A percentile compares a stretch with the other conserved stretches of the same genome.
Evolutionary conservation across 2,888 invertebrate species (phyloP).

Genomic region (Troides helena): DNA sequence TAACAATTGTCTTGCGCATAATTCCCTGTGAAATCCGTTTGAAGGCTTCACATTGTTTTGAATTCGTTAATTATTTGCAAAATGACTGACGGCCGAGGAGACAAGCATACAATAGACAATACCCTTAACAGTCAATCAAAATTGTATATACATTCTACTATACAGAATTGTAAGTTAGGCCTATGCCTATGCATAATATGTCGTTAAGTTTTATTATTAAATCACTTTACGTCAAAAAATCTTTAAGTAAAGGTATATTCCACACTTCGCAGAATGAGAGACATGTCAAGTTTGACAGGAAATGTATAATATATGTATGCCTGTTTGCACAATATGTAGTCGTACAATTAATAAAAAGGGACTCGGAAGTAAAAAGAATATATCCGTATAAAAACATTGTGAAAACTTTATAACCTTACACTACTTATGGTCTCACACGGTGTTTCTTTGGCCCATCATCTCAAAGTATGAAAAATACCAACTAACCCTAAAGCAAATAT

Average conservation of each 20-base stretch:
- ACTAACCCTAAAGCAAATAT: no score
- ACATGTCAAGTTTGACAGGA: background rate
- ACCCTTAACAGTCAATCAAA: conserved; percentile 18
- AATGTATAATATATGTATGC: background rate
- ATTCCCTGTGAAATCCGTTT: conserved; percentile 47
- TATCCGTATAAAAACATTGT: no score
- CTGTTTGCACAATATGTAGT: no score
- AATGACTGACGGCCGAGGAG: conserved; percentile 39
- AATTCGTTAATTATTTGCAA: conserved; percentile 42
- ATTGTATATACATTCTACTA: conserved; percentile 1
- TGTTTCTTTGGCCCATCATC: no score
- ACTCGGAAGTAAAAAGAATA: no score
- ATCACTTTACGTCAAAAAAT: background rate
- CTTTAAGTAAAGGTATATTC: background rate
- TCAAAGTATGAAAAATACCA: no score
- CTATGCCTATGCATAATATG: no score
- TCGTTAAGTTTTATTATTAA: background rate
- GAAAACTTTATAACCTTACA: no score
- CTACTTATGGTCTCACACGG: no score
- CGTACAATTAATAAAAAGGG: no score
- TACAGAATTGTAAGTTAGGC: background rate
- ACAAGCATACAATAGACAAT: conserved; percentile 24
- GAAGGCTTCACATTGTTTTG: conserved; percentile 50
- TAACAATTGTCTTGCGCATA: conserved; percentile 46
- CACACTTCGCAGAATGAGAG: background rate